Conservation (phyloP, 2,113 vertebrate species). For the Dryoscopus gambensis region DNA sequence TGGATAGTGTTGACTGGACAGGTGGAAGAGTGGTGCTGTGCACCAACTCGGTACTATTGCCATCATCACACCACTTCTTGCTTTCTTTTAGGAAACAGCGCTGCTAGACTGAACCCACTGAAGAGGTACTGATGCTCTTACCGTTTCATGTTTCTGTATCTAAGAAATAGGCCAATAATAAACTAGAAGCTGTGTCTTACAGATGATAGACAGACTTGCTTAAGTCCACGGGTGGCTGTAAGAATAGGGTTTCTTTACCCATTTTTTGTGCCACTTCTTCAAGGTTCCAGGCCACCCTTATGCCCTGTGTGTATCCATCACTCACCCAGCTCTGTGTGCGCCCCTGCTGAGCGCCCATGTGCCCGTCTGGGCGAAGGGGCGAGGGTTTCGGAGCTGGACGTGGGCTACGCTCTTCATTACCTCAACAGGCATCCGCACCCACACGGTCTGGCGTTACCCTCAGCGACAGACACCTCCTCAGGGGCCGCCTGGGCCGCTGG, state of each 20-base stretch:
- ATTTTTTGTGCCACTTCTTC: background rate
- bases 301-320: accelerated
- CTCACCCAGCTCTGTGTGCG: accelerated
- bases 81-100: background rate
- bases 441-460: accelerated
- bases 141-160: background rate
- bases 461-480: background rate
- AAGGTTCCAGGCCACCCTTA: background rate
- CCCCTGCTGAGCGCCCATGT: accelerated
- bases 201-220: background rate
- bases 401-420: too few relatives aligned
- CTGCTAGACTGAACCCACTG: background rate
- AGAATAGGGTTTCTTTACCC: background rate
- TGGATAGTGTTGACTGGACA: background rate
- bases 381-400: accelerated
- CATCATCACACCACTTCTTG: background rate
- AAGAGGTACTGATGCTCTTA: background rate
- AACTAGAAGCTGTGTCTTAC: background rate
- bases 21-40: background rate
- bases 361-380: accelerated
- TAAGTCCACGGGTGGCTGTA: accelerated
- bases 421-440: accelerated
- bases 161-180: background rate
- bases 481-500: background rate
- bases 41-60: accelerated